Base-by-base conservation (phyloP, 2,888 invertebrate species). In the Amphipoea oculea region DNA sequence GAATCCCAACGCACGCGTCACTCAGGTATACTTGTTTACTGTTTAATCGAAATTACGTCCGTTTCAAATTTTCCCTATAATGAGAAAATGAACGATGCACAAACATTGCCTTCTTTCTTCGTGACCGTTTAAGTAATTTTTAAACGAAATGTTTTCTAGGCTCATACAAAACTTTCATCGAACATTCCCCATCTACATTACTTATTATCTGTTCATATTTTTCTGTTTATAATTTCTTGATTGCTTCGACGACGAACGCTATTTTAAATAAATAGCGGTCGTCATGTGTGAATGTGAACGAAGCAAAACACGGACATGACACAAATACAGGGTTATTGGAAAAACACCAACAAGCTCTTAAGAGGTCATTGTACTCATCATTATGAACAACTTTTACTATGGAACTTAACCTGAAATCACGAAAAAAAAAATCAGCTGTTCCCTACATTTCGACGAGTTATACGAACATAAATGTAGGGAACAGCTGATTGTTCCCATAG, bases 1-100 rank as follows among this genome's bases (percentile, higher is more conserved):
- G 73, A 89, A 93, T 91, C 86, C 86, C 86, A 86, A 90, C 86
- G 89, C 88, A 92, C 89, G 91, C 90, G 90, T 91, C 92, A 89
- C 84, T 91, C 90, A 86, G 86, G 83, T 83, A 86, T 86, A 88
- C 86, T 88, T 87, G 85, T 82, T 83, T 84, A 88, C 82, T 82
- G 86, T 88, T 84, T 84, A 78, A 78, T 82, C 66, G 79, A 85
- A 91, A 87, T 90, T 86, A 90, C 83, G 79, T 89, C 84, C 79
- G 79, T 81, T 86, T 83, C 81, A 79, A 83, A 86, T 84, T 80
- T 83, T 48, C 72, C 23, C 69, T 51, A 73, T 73, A 74, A 78
- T 65, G 78, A 80, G 72, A 67, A 85, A 82, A 78, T 69, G 68
- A 73, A 79, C 63, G 73, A 83, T 48, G 45, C 54, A 65, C 20